Conservation (phyloP, 2,888 invertebrate genomes). For the Nomada goodeniana region DNA sequence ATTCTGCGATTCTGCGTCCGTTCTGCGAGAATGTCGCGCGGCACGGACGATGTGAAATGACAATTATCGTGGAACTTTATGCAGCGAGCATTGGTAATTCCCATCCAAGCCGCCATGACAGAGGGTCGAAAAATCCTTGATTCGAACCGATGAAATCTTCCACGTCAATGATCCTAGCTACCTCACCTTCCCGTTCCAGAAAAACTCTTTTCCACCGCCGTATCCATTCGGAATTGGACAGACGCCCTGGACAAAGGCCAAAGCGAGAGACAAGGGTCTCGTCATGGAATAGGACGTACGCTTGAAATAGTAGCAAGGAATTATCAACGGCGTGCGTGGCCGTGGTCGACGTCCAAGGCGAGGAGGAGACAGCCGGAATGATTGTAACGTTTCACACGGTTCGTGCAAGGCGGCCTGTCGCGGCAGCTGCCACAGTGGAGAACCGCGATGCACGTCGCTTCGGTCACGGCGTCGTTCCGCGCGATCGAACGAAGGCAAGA, state of each 20-base stretch:
- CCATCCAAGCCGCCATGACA: neutral
- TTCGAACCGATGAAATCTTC: too few relatives aligned
- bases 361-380: constrained; percentile 45
- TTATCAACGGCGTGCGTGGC: constrained; percentile 58
- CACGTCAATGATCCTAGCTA: neutral
- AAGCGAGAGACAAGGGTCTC: constrained; percentile 28
- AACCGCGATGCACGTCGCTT: constrained; percentile 68
- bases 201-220: constrained; percentile 16
- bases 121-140: neutral
- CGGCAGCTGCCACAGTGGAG: constrained; percentile 35
- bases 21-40: neutral
- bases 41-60: neutral
- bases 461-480: constrained; percentile 68
- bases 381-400: constrained; percentile 74
- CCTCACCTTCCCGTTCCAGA: neutral
- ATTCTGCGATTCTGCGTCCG: constrained; percentile 23
- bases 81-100: too few relatives aligned
- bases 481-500: constrained; percentile 59
- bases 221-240: constrained; percentile 56
- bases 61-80: neutral
- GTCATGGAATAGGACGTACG: constrained; percentile 50
- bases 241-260: constrained; percentile 66
- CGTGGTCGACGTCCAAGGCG: constrained; percentile 37
- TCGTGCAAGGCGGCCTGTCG: constrained; percentile 41
- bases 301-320: constrained; percentile 76